Percentiles rank a stretch among this genome's conserved stretches.
These are phyloP conservation scores for Venusia cambrica DNA, from an alignment of 2,888 invertebrate genomes.

Conservation along the genomic window DNA sequence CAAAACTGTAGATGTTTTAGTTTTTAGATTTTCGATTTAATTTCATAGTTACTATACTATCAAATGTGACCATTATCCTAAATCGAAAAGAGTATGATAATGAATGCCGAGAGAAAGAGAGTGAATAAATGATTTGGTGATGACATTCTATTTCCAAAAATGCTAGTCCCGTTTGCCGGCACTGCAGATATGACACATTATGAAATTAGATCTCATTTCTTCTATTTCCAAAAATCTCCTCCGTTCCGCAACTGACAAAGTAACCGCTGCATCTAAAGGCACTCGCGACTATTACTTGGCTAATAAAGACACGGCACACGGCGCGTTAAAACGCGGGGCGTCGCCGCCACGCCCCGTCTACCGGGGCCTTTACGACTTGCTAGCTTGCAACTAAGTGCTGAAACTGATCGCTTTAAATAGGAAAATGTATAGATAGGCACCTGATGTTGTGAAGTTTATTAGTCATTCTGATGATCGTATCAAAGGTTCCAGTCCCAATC, in stretches of 20 bases:
- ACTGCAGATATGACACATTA: too few species aligned
- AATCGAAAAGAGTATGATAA: too few species aligned
- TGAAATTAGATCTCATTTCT: constrained; percentile 2
- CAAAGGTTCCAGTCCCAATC: too few species aligned
- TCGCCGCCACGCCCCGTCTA: constrained; percentile 55
- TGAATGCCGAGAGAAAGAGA: too few species aligned
- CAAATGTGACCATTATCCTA: too few species aligned
- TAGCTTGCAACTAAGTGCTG: constrained; percentile 25
- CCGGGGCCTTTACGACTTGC: constrained; percentile 21
- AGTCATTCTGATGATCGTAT: constrained; percentile 1
- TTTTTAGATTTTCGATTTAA: too few species aligned
- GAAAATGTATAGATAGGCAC: constrained; percentile 3
- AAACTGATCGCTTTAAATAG: constrained; percentile 12
- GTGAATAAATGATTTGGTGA: too few species aligned
- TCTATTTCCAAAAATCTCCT: too few species aligned
- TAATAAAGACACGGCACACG: constrained; percentile 64
- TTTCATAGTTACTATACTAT: too few species aligned
- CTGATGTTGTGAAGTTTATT: constrained; percentile 1
- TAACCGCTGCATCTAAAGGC: constrained; percentile 1
- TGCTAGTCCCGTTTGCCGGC: too few species aligned
- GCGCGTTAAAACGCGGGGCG: constrained; percentile 69
- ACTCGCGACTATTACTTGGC: constrained; percentile 34
- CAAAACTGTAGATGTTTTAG: too few species aligned
- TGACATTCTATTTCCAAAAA: too few species aligned
- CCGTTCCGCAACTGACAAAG: background rate